These are phyloP conservation scores for Drosophila bipectinata DNA, from an alignment of 1,140 invertebrate species.

Conservation along the genomic window DNA sequence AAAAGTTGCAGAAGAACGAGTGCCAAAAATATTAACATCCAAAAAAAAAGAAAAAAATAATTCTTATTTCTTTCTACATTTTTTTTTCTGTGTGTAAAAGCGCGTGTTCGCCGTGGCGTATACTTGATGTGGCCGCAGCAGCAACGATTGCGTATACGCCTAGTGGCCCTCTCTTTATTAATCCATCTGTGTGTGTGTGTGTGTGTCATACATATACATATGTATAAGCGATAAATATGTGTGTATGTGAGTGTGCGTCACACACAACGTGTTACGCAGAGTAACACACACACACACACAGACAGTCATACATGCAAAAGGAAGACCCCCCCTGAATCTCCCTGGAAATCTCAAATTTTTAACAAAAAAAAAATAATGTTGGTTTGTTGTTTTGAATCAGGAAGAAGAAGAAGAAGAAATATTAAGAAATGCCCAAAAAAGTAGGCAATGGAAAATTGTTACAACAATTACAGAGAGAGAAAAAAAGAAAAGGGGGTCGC, in stretches of 20 bases:
- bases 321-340: background rate
- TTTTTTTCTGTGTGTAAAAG: constrained; percentile 45
- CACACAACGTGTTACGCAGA: constrained; percentile 61
- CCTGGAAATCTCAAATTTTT: background rate
- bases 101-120: constrained; percentile 63
- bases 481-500: background rate
- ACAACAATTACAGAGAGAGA: constrained; percentile 28
- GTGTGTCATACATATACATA: constrained; percentile 2
- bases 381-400: constrained; percentile 39
- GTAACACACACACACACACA: constrained; percentile 12
- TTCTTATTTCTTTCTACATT: background rate
- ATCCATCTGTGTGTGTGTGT: constrained; percentile 17
- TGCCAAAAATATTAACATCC: too few species aligned
- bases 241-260: constrained; percentile 47
- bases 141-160: constrained; percentile 73
- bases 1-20: background rate
- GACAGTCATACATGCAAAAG: background rate
- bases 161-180: constrained; percentile 22
- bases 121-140: constrained; percentile 61
- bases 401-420: constrained; percentile 13
- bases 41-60: too few species aligned
- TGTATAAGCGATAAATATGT: constrained; percentile 3
- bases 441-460: constrained; percentile 45
- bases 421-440: constrained; percentile 27
- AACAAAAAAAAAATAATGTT: constrained; percentile 22